Evolutionary conservation across 2,113 vertebrate genomes (phyloP), one percentile per base, ranked within the genome.

Genomic region (Ceratotherium simum): DNA sequence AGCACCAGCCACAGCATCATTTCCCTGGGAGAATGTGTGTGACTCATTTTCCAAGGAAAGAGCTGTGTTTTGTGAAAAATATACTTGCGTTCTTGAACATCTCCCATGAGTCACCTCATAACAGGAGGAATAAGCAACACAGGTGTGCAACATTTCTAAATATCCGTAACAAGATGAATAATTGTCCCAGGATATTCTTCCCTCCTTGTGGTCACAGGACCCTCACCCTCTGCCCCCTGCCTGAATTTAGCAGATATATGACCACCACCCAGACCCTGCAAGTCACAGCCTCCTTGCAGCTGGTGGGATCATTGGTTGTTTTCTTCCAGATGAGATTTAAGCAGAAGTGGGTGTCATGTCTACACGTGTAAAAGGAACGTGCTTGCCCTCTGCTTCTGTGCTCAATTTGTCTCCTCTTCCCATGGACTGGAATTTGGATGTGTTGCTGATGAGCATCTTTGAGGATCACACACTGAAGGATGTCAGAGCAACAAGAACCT

Each of bases 71-170:
- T 16, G 12, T 65, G 56, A 54, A 29, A 46, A 46, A 39, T 8
- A 0, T 0, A 0, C 27, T 13, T 13, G 8, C 14, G 27, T 33
- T 33, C 51, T n/a, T 31, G 36, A 8, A 17, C 16, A 4, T 3
- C 1, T 3, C 56, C 21, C 20, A 0, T 1, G 13, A 1, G 16
- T 7, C 20, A 4, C 58, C 21, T 54, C 3, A 2, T 42, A 12
- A 70, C 31, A 33, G 23, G 5, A n/a, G 7, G 14, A 5, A 0
- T 75, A 6, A 33, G 70, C 31, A 11, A 31, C 6, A 64, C 27
- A 18, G 29, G 31, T 54, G 51, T 54, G 51, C 51, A 54, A 54
- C 51, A 54, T 54, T 13, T 54, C 51, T 54, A 54, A 54, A 54
- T 54, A 54, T 54, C 51, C 14, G 4, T 54, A 54, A 54, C 51